phyloP scores from a whole-genome alignment of 2,888 invertebrate genomes.

The Brachyptera putata region DNA sequence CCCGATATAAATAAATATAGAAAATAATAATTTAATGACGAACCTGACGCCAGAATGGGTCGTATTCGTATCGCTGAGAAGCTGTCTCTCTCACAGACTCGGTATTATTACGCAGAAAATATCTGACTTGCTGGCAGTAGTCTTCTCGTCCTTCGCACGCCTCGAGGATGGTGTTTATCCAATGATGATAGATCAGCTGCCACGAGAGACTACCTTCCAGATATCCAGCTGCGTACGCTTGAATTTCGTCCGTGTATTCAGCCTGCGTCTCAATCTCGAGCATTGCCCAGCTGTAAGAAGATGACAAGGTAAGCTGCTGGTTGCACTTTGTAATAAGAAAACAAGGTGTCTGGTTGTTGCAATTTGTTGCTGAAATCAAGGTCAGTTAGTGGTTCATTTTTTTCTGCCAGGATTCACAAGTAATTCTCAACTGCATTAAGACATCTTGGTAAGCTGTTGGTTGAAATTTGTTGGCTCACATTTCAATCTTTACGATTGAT shows the following conservation, averaged over 20 bases:
- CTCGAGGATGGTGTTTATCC: constrained; percentile 62
- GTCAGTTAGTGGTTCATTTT: too few relatives aligned
- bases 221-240: constrained; percentile 82
- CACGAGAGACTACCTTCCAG: constrained; percentile 79
- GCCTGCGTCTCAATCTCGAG: constrained; percentile 74
- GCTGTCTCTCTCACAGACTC: constrained; percentile 59
- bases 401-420: too few relatives aligned
- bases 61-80: constrained; percentile 45
- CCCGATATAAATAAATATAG: too few relatives aligned
- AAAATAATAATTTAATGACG: too few relatives aligned
- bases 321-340: too few relatives aligned
- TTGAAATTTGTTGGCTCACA: too few relatives aligned
- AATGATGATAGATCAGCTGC: constrained; percentile 73
- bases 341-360: too few relatives aligned
- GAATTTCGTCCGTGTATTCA: constrained; percentile 68
- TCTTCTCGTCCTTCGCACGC: constrained; percentile 51
- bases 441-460: too few relatives aligned
- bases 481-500: too few relatives aligned
- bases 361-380: too few relatives aligned
- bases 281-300: constrained; percentile 79
- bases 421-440: too few relatives aligned
- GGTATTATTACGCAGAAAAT: constrained; percentile 60
- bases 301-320: too few relatives aligned
- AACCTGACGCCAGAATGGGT: constrained; percentile 83
- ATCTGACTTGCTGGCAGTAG: constrained; percentile 62